Conservation (phyloP, 35 echinoderm and acorn worm species). For the Chiridota heheva region DNA sequence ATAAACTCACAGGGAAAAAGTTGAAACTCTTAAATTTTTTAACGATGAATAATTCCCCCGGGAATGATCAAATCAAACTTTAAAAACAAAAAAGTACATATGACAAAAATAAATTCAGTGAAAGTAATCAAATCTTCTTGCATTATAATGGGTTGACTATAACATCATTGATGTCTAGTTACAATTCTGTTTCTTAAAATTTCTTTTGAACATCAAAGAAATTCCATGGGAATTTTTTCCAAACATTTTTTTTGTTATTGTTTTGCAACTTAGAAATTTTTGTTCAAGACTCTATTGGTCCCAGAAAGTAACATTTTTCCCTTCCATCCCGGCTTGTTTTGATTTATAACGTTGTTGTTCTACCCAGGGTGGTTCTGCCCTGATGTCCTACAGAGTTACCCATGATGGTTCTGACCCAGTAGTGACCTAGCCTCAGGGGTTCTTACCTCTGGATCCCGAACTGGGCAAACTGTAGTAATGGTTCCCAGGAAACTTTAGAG, state of each 20-base stretch:
- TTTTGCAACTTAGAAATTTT: background rate
- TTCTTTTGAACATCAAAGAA: background rate
- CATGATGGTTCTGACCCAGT: conserved; percentile 24
- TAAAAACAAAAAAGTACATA: no score
- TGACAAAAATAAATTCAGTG: no score
- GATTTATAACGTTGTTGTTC: background rate
- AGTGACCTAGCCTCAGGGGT: conserved; percentile 64
- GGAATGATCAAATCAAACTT: no score
- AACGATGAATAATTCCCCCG: no score
- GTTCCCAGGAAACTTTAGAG: conserved; percentile 67
- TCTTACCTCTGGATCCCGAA: conserved; percentile 53
- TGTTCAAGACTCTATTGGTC: no score
- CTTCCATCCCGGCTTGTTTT: background rate
- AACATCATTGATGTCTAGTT: no score
- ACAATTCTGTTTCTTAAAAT: background rate
- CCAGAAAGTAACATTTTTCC: background rate
- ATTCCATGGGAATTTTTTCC: background rate
- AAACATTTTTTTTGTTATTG: background rate
- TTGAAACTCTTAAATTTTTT: no score
- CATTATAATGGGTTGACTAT: no score
- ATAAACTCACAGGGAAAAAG: no score
- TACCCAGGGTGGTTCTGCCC: conserved; percentile 80
- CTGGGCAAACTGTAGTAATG: conserved; percentile 79
- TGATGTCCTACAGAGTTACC: conserved; percentile 70
- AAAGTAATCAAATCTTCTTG: no score